These are phyloP conservation scores for Chrysolina americana DNA, from an alignment of 2,888 invertebrate genomes.

Conservation along the genomic window DNA sequence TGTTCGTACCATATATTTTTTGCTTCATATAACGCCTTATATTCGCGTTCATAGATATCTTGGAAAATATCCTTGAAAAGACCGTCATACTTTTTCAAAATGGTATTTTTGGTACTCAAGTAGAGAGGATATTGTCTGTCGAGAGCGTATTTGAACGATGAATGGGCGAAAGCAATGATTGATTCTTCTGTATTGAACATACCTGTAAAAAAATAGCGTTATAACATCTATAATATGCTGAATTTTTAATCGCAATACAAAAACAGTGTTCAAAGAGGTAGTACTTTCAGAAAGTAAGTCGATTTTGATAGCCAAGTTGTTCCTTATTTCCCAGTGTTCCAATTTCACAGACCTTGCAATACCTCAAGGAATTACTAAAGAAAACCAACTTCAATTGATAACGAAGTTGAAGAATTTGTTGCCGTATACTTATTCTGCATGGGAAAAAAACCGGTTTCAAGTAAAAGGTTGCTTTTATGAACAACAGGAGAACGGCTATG, in stretches of 20 bases:
- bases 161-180: slow-evolving; percentile 94
- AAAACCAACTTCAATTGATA: too few species aligned
- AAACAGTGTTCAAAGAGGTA: too few species aligned
- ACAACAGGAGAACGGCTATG: too few species aligned
- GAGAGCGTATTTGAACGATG: slow-evolving; percentile 93
- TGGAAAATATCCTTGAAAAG: slow-evolving; percentile 48
- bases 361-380: too few species aligned
- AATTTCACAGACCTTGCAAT: too few species aligned
- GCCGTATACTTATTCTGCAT: too few species aligned
- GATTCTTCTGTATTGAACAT: slow-evolving; percentile 98
- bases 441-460: too few species aligned
- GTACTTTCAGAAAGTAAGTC: too few species aligned
- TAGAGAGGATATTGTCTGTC: slow-evolving; percentile 90
- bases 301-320: too few species aligned
- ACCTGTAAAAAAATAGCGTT: slow-evolving; percentile 60
- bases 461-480: too few species aligned
- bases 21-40: slow-evolving; percentile 87
- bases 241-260: neutral
- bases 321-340: too few species aligned
- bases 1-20: slow-evolving; percentile 96
- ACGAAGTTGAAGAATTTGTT: too few species aligned
- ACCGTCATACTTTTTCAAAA: slow-evolving; percentile 77
- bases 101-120: slow-evolving; percentile 97
- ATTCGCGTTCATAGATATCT: slow-evolving; percentile 91
- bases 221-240: neutral